phyloP scores from a whole-genome alignment of 2,113 vertebrate species.

The Dendrocopos noguchii region DNA sequence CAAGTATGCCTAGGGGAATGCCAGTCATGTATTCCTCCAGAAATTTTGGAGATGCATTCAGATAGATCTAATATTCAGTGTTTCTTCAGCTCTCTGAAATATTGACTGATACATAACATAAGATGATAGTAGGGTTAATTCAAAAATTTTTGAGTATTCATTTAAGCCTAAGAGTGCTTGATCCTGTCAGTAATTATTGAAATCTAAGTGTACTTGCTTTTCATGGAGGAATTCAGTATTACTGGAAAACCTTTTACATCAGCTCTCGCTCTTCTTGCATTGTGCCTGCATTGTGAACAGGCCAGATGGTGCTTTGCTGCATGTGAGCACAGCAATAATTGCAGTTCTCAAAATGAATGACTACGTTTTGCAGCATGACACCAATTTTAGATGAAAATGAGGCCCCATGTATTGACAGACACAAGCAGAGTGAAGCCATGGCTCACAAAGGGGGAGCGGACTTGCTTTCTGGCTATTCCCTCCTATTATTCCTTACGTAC shows the following conservation, averaged over 20 bases:
- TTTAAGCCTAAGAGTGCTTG: conserved; percentile 33
- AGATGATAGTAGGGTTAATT: conserved; percentile 24
- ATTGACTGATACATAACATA: conserved; percentile 1
- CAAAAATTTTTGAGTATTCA: conserved; percentile 20
- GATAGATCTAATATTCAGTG: not conserved
- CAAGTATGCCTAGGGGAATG: not conserved
- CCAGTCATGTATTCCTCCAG: not conserved
- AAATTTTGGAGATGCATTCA: not conserved
- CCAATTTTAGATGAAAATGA: conserved; percentile 65
- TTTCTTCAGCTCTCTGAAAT: conserved; percentile 34
- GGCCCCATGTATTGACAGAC: conserved; percentile 46
- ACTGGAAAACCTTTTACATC: conserved; percentile 34
- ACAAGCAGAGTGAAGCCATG: conserved; percentile 8
- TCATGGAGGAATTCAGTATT: conserved; percentile 58
- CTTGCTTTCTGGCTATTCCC: conserved; percentile 40
- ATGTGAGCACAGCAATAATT: conserved; percentile 66
- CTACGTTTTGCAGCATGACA: conserved; percentile 68
- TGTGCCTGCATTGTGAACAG: conserved; percentile 46
- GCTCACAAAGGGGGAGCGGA: conserved; percentile 43
- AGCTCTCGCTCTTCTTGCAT: conserved; percentile 49
- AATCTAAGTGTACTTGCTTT: conserved; percentile 49
- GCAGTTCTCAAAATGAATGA: conserved; percentile 48
- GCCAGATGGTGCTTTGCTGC: conserved; percentile 64
- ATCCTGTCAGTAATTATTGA: conserved; percentile 45
- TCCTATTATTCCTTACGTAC: conserved; percentile 29